phyloP scores from a whole-genome alignment of 2,113 vertebrate genomes.

The Bostrychus sinensis region DNA sequence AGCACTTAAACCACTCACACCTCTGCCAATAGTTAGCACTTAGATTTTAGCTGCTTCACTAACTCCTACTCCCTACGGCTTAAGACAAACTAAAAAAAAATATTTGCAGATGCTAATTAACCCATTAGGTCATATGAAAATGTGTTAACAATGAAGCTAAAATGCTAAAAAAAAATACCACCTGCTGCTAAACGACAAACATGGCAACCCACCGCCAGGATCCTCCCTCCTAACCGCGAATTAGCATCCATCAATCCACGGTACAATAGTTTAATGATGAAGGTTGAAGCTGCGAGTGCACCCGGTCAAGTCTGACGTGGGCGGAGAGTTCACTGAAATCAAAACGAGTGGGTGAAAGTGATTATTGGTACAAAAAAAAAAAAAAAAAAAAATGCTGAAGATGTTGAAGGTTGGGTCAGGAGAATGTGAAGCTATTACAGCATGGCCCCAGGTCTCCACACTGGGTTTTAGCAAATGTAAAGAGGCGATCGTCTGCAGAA shows the following conservation, averaged over 20 bases:
- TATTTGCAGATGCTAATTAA: conserved; percentile 38
- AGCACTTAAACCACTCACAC: conserved; percentile 11
- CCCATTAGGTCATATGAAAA: conserved; percentile 43
- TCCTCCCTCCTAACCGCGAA: conserved; percentile 3
- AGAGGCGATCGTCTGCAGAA: too few species aligned
- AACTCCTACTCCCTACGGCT: conserved; percentile 27
- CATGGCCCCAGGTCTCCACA: too few species aligned
- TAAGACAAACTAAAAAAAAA: conserved; percentile 41
- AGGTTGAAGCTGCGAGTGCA: conserved; percentile 20
- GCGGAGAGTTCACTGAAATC: neutral
- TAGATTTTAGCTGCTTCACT: conserved; percentile 34
- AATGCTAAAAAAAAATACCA: conserved; percentile 31
- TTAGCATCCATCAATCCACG: conserved; percentile 31
- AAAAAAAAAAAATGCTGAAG: too few species aligned
- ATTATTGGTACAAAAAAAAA: too few species aligned
- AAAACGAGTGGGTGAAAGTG: neutral
- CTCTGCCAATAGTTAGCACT: conserved; percentile 27
- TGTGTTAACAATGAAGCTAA: conserved; percentile 22
- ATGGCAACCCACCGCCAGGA: conserved; percentile 13
- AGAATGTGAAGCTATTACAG: too few species aligned
- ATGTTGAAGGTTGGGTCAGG: too few species aligned
- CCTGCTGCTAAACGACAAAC: conserved; percentile 42
- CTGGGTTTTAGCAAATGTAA: too few species aligned
- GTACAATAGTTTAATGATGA: conserved; percentile 43
- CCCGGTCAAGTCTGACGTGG: conserved; percentile 2